Conservation (phyloP, 2,888 invertebrate species). For the Lycocerus yunnanus region DNA sequence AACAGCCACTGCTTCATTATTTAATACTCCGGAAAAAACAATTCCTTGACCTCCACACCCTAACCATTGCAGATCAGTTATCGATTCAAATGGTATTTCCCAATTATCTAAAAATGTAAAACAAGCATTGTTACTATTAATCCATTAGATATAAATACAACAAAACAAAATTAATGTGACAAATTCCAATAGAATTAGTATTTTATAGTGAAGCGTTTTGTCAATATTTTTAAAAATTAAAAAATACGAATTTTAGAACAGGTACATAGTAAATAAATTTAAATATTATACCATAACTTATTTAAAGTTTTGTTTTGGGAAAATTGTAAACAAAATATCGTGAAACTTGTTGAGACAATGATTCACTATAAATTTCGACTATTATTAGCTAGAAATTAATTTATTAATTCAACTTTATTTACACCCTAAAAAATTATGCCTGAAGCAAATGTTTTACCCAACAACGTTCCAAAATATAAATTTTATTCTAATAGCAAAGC, state of each 20-base stretch:
- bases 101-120: slow-evolving; percentile 71
- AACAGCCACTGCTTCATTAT: slow-evolving; percentile 88
- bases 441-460: too few species aligned
- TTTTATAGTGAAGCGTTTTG: too few species aligned
- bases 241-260: too few species aligned
- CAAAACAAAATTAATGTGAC: background rate
- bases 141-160: background rate
- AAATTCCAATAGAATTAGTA: background rate
- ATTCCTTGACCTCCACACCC: slow-evolving; percentile 97
- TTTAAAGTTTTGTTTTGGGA: too few species aligned
- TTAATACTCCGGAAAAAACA: slow-evolving; percentile 86
- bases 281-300: too few species aligned
- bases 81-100: slow-evolving; percentile 93
- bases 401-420: too few species aligned
- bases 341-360: background rate
- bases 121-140: slow-evolving; percentile 3
- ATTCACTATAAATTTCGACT: slow-evolving; percentile 19
- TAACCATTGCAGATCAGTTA: slow-evolving; percentile 86
- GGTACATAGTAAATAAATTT: too few species aligned
- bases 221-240: too few species aligned
- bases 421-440: too few species aligned
- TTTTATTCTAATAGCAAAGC: too few species aligned
- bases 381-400: too few species aligned
- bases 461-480: too few species aligned
- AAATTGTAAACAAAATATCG: background rate